Conservation (phyloP, 2,113 vertebrate species). For the Festucalex cinctus region DNA sequence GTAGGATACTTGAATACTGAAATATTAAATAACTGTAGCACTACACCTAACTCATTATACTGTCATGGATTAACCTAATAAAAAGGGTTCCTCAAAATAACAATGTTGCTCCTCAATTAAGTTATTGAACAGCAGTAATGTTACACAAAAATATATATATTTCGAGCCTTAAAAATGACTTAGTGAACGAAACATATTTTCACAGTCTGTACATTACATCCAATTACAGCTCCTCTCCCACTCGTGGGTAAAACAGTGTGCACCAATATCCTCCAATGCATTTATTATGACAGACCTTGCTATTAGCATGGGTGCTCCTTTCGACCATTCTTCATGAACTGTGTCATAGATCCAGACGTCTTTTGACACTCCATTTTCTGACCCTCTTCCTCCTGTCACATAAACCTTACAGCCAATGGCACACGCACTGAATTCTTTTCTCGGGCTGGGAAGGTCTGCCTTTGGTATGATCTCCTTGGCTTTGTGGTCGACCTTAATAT, state of each 20-base stretch:
- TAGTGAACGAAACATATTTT: not conserved
- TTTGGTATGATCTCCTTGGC: constrained; percentile 95
- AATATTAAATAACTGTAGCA: too few species aligned
- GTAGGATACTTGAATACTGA: too few species aligned
- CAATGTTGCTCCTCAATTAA: too few species aligned
- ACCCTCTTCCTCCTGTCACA: constrained; percentile 87
- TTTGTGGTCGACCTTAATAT: constrained; percentile 81
- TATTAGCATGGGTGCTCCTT: constrained; percentile 92
- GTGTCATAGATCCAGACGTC: constrained; percentile 96
- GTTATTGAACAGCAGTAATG: too few species aligned
- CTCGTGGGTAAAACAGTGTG: not conserved
- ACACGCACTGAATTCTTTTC: constrained; percentile 94
- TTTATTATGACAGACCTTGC: constrained; percentile 66
- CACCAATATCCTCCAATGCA: not conserved
- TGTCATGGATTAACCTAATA: too few species aligned
- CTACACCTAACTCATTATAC: too few species aligned
- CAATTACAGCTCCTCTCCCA: not conserved
- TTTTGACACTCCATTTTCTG: constrained; percentile 91
- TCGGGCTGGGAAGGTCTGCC: constrained; percentile 87
- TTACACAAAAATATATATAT: too few species aligned
- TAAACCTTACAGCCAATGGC: constrained; percentile 94
- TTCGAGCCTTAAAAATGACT: not conserved
- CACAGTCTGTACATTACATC: too few species aligned
- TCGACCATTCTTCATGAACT: constrained; percentile 89
- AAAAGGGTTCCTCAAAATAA: too few species aligned